These are phyloP conservation scores for Neodiprion lecontei DNA, from an alignment of 1,140 invertebrate species.

Conservation along the genomic window DNA sequence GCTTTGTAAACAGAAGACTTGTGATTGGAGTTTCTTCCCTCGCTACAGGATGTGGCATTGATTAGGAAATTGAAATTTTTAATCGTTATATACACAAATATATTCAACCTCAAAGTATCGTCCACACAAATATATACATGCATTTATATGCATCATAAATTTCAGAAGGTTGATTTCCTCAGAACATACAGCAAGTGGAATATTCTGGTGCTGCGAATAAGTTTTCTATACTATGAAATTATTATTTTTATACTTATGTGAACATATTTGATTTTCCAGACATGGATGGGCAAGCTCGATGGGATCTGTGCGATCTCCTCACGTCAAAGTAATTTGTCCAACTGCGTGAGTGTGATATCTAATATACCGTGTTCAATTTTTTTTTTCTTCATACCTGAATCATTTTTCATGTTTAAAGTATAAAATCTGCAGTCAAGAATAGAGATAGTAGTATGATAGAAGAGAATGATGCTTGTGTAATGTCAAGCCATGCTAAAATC, in stretches of 20 bases:
- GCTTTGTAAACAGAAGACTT: too few species aligned
- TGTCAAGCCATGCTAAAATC: too few species aligned
- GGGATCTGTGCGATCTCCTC: conserved; percentile 76
- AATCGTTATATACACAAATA: too few species aligned
- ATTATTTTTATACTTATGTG: conserved; percentile 23
- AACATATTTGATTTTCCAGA: conserved; percentile 63
- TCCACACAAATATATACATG: conserved; percentile 18
- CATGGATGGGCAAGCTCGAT: conserved; percentile 93
- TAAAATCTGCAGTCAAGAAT: too few species aligned
- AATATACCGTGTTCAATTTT: too few species aligned
- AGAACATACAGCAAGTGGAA: conserved; percentile 12
- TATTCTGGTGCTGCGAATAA: too few species aligned
- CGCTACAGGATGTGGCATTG: too few species aligned
- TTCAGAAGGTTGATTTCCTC: not conserved
- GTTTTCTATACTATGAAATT: not conserved
- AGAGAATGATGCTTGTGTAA: too few species aligned
- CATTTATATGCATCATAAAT: conserved; percentile 13
- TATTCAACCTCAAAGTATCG: not conserved
- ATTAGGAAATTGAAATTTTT: too few species aligned
- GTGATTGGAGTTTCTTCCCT: too few species aligned
- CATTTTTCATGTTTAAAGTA: conserved; percentile 23
- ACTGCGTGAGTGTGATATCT: conserved; percentile 74
- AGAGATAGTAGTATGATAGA: too few species aligned
- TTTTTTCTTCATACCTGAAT: too few species aligned
- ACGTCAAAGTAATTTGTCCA: conserved; percentile 94